These are phyloP conservation scores for Drosophila serrata DNA, from an alignment of 1,140 invertebrate species.

Conservation along the genomic window DNA sequence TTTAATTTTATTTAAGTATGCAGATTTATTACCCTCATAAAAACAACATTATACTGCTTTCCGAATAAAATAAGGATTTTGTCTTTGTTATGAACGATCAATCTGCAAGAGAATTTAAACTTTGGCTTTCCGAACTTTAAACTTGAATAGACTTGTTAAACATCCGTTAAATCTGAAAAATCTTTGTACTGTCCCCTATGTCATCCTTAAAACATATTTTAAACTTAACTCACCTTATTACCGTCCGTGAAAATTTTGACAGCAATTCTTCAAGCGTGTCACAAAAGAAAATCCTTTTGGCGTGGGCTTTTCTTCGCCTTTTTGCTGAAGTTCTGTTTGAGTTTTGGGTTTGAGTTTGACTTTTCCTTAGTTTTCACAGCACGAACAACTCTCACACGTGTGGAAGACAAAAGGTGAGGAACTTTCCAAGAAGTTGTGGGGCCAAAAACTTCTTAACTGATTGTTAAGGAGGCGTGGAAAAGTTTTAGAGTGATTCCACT, in stretches of 20 bases:
- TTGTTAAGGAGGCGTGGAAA: slow-evolving; percentile 22
- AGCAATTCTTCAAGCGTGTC: slow-evolving; percentile 77
- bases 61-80: no score
- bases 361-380: slow-evolving; percentile 40
- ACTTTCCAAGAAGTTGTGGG: slow-evolving; percentile 58
- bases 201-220: no score
- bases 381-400: slow-evolving; percentile 34
- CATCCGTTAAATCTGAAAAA: no score
- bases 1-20: no score
- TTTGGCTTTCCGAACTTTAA: no score
- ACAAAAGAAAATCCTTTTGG: slow-evolving; percentile 75
- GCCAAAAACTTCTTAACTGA: slow-evolving; percentile 34
- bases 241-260: slow-evolving; percentile 85
- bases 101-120: no score
- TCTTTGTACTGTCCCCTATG: not conserved
- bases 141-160: not conserved
- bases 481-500: slow-evolving; percentile 17
- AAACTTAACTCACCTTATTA: slow-evolving; percentile 76
- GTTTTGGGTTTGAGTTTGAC: slow-evolving; percentile 29
- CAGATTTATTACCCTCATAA: no score
- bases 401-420: slow-evolving; percentile 38
- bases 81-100: no score
- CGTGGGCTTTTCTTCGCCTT: slow-evolving; percentile 12
- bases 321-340: slow-evolving; percentile 2
- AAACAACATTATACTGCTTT: no score